phyloP scores from a whole-genome alignment of 1,140 invertebrate genomes.

The Theocolax elegans region DNA sequence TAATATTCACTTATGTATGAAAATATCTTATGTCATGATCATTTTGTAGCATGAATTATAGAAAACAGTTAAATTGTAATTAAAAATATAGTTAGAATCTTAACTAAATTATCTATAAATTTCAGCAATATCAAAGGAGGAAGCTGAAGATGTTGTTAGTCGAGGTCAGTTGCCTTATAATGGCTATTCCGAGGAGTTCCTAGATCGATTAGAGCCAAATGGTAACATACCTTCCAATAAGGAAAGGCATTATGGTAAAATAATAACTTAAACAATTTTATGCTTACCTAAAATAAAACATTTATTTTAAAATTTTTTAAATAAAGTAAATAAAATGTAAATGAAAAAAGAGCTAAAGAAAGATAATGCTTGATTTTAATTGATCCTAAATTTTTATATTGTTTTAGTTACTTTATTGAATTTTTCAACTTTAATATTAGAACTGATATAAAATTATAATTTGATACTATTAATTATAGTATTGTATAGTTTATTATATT shows the following conservation, averaged over 20 bases:
- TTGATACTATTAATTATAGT: too few species aligned
- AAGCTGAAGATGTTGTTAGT: slow-evolving; percentile 73
- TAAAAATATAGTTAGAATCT: slow-evolving; percentile 34
- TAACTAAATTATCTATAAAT: slow-evolving; percentile 21
- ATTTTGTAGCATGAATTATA: background rate
- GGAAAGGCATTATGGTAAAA: slow-evolving; percentile 65
- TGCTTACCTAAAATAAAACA: background rate
- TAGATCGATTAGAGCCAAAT: slow-evolving; percentile 89
- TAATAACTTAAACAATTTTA: too few species aligned
- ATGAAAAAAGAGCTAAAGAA: too few species aligned
- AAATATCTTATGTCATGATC: too few species aligned
- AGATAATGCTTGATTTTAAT: too few species aligned
- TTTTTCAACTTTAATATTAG: too few species aligned
- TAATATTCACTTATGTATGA: too few species aligned
- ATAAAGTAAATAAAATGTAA: background rate
- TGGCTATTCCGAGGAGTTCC: slow-evolving; percentile 90
- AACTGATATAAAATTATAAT: too few species aligned
- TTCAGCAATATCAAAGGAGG: slow-evolving; percentile 81
- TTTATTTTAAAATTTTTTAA: background rate
- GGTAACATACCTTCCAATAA: slow-evolving; percentile 80
- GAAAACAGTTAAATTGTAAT: background rate
- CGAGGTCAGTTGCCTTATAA: slow-evolving; percentile 83
- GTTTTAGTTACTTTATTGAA: too few species aligned
- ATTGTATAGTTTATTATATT: too few species aligned
- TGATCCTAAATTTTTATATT: too few species aligned